A percentile compares a stretch with the other conserved stretches of the same genome.
Conservation (phyloP, 2,113 vertebrate genomes). For the Colossoma macropomum region DNA sequence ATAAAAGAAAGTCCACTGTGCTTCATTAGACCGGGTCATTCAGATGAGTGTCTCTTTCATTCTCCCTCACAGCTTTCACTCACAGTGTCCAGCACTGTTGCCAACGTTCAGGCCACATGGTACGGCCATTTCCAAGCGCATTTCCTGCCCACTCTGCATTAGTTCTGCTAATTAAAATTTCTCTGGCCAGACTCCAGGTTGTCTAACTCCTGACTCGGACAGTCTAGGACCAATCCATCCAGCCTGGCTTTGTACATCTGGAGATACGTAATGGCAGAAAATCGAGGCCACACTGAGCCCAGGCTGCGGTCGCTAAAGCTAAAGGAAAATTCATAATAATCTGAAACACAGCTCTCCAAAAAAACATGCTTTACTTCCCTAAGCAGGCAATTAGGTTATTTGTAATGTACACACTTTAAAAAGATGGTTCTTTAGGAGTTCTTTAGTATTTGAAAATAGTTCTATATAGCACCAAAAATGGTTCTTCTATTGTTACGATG, state of each 20-base stretch:
- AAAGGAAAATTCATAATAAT: too few relatives aligned
- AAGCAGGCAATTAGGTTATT: too few relatives aligned
- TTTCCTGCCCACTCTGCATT: slow-evolving; percentile 24
- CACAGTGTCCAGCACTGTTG: background rate
- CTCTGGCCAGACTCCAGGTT: slow-evolving; percentile 14
- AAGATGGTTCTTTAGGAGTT: too few relatives aligned
- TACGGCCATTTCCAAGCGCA: background rate
- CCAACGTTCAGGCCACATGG: slow-evolving; percentile 15
- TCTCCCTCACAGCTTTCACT: background rate
- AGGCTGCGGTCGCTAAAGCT: background rate
- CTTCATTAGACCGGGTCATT: slow-evolving; percentile 5
- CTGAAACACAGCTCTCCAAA: too few relatives aligned
- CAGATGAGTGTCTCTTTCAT: background rate
- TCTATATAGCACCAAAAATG: too few relatives aligned
- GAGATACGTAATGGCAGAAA: background rate
- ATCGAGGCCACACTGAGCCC: background rate
- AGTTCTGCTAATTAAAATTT: slow-evolving; percentile 48
- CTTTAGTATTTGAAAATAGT: too few relatives aligned
- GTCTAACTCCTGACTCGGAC: slow-evolving; percentile 17
- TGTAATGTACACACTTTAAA: too few relatives aligned
- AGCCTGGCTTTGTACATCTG: background rate
- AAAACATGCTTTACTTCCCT: too few relatives aligned
- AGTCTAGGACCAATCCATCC: background rate
- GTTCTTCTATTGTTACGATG: too few relatives aligned
- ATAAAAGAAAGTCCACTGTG: background rate